A percentile compares a stretch with the other conserved stretches of the same genome.
phyloP scores from a whole-genome alignment of 2,888 invertebrate genomes.

The Latheticus oryzae region DNA sequence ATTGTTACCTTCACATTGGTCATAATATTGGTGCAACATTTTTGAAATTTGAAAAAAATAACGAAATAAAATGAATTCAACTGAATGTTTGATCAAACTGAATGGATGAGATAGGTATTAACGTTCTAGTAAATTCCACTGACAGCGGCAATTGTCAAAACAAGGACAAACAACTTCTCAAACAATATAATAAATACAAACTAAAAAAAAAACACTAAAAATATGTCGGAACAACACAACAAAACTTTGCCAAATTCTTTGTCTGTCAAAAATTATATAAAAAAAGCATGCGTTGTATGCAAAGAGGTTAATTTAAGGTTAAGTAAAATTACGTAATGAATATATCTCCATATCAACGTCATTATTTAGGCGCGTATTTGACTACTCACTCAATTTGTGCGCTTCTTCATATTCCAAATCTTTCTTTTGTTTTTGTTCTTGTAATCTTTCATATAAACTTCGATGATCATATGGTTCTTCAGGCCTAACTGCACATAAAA shows the following conservation, averaged over 20 bases:
- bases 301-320: constrained; percentile 7
- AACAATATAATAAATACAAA: constrained; percentile 1
- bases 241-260: constrained; percentile 3
- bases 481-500: constrained; percentile 78
- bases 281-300: not conserved
- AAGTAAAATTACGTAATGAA: constrained; percentile 19
- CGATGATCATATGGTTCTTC: constrained; percentile 86
- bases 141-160: constrained; percentile 3
- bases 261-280: constrained; percentile 17
- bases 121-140: constrained; percentile 10
- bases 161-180: constrained; percentile 8
- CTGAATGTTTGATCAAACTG: not conserved
- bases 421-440: constrained; percentile 91
- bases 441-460: constrained; percentile 90
- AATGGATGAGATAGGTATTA: constrained; percentile 9
- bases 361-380: constrained; percentile 4
- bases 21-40: constrained; percentile 34
- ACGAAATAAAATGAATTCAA: no score
- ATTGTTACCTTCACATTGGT: constrained; percentile 33
- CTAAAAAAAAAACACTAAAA: constrained; percentile 2
- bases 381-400: constrained; percentile 87
- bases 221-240: constrained; percentile 10
- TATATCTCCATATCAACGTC: constrained; percentile 6
- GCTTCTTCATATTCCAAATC: constrained; percentile 96
- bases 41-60: constrained; percentile 3